Evolutionary conservation across 2,797 vertebrate genomes (phyloP).

Genomic region (Syngnathus acus): DNA sequence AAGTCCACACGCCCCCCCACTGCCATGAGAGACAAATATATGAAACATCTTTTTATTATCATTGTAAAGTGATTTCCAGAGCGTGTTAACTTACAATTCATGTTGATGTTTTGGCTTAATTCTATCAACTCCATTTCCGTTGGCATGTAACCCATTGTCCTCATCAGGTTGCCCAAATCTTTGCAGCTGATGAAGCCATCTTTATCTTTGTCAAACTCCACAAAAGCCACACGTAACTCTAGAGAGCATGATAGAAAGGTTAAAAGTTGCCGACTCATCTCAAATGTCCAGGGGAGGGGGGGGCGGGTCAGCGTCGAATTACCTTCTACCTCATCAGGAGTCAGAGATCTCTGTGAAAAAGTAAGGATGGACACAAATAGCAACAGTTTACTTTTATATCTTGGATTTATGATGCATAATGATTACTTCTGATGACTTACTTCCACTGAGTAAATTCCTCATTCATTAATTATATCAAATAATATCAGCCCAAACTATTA

Average conservation of each 20-base stretch:
- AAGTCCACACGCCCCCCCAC: slow-evolving; percentile 71
- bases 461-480: too few relatives aligned
- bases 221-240: slow-evolving; percentile 88
- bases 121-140: slow-evolving; percentile 97
- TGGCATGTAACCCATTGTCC: slow-evolving; percentile 96
- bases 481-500: too few relatives aligned
- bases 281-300: not conserved
- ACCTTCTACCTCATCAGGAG: slow-evolving; percentile 69
- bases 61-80: too few relatives aligned
- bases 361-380: not conserved
- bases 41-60: too few relatives aligned
- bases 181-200: slow-evolving; percentile 88
- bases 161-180: slow-evolving; percentile 95
- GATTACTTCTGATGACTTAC: too few relatives aligned
- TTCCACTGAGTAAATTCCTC: too few relatives aligned
- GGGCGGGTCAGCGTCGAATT: slow-evolving; percentile 10
- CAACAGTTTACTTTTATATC: not conserved
- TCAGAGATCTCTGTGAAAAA: slow-evolving; percentile 59
- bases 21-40: slow-evolving; percentile 20
- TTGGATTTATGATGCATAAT: not conserved
- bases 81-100: slow-evolving; percentile 65
- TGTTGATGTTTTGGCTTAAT: slow-evolving; percentile 92
- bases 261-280: not conserved
- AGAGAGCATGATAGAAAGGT: not conserved
- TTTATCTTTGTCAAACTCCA: slow-evolving; percentile 88